These are phyloP conservation scores for Spisula solida DNA, from an alignment of 2,888 invertebrate genomes.

Conservation along the genomic window DNA sequence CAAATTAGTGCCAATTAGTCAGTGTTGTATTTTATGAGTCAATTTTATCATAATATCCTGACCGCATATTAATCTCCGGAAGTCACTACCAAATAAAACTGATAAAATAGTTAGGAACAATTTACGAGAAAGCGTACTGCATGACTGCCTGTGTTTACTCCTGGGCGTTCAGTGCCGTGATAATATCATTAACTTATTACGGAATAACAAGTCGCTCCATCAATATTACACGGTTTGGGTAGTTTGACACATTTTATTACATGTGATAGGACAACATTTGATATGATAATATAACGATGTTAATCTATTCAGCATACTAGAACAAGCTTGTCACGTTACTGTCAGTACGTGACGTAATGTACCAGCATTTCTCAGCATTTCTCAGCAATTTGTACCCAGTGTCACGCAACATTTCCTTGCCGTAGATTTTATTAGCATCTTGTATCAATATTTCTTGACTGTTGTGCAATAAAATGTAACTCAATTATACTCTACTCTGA, in stretches of 20 bases:
- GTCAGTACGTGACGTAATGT: slow-evolving; percentile 34
- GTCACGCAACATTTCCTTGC: slow-evolving; percentile 6
- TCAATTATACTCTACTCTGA: background rate
- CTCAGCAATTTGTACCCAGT: slow-evolving; percentile 2
- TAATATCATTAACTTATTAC: slow-evolving; percentile 55
- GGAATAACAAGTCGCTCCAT: slow-evolving; percentile 49
- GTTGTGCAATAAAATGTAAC: slow-evolving; percentile 6
- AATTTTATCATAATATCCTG: background rate
- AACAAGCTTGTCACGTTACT: slow-evolving; percentile 31
- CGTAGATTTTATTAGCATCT: background rate
- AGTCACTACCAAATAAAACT: slow-evolving; percentile 40
- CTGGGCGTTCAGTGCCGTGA: slow-evolving; percentile 43
- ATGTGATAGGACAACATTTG: slow-evolving; percentile 38
- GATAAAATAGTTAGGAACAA: slow-evolving; percentile 43
- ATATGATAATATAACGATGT: slow-evolving; percentile 30
- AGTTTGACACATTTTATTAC: slow-evolving; percentile 63
- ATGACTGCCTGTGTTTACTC: slow-evolving; percentile 35
- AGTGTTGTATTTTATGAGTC: background rate
- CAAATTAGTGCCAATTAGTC: background rate
- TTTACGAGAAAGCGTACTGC: slow-evolving; percentile 34
- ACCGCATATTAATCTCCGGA: background rate
- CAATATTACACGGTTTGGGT: slow-evolving; percentile 51
- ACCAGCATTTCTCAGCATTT: background rate
- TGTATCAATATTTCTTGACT: slow-evolving; percentile 3
- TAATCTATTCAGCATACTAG: background rate